These are phyloP conservation scores for Garrulus glandarius DNA, from an alignment of 2,797 vertebrate genomes.

Conservation along the genomic window DNA sequence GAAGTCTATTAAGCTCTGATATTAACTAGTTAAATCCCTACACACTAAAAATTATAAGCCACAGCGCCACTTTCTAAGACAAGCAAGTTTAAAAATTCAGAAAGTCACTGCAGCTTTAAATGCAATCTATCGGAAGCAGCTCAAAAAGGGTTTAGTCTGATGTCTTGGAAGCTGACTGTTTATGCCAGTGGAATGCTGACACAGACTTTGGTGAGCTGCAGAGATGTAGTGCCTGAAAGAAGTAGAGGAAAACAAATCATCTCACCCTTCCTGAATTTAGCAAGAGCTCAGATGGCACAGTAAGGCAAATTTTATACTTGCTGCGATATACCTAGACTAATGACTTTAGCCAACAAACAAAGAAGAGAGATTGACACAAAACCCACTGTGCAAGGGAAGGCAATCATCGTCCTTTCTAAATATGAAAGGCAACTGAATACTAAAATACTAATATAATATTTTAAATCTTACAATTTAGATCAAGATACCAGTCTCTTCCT, in stretches of 20 bases:
- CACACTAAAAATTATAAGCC: background rate
- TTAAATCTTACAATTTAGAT: constrained; percentile 90
- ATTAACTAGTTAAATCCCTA: background rate
- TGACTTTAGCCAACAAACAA: background rate
- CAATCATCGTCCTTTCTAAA: background rate
- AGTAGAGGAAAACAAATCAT: background rate
- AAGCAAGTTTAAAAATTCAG: background rate
- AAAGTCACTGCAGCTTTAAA: background rate
- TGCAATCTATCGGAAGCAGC: background rate
- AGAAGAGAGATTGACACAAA: background rate
- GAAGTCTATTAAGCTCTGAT: background rate
- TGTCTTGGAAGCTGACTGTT: background rate
- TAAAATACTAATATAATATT: background rate
- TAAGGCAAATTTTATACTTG: background rate
- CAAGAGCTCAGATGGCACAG: background rate
- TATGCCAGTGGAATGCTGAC: background rate
- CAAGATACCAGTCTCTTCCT: constrained; percentile 96
- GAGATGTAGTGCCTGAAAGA: background rate
- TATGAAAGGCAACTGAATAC: background rate
- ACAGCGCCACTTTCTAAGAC: background rate
- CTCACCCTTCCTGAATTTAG: background rate
- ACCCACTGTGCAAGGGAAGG: background rate
- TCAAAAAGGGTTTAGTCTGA: background rate
- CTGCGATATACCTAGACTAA: background rate
- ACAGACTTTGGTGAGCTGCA: background rate